These are phyloP conservation scores for Morus bassanus DNA, from an alignment of 2,797 vertebrate species.

Conservation along the genomic window DNA sequence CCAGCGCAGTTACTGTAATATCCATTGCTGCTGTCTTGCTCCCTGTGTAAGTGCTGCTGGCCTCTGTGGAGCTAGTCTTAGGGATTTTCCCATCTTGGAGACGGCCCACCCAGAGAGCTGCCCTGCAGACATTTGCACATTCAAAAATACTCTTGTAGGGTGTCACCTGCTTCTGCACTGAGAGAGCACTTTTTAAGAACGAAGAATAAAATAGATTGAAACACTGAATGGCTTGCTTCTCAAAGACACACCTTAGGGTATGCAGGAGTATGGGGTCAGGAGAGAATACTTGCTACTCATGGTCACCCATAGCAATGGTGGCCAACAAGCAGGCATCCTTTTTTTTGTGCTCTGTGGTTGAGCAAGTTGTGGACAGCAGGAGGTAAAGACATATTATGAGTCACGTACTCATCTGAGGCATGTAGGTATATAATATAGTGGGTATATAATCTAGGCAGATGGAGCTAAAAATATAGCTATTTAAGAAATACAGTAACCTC, in stretches of 20 bases:
- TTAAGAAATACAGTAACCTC: neutral
- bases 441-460: neutral
- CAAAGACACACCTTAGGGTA: neutral
- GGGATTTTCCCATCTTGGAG: slow-evolving; percentile 23
- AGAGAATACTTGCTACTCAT: rapidly evolving
- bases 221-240: neutral
- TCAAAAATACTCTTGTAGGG: neutral
- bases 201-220: neutral
- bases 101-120: slow-evolving; percentile 18
- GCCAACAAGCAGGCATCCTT: neutral
- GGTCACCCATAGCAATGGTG: neutral
- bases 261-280: neutral
- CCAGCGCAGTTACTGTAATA: slow-evolving; percentile 46
- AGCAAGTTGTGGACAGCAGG: neutral
- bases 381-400: neutral
- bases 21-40: slow-evolving; percentile 57
- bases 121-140: neutral
- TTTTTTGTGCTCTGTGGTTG: neutral
- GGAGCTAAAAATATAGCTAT: neutral
- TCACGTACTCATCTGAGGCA: neutral
- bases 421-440: neutral
- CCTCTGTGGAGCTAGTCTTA: slow-evolving; percentile 14
- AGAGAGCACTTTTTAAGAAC: neutral
- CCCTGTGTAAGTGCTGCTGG: slow-evolving; percentile 2
- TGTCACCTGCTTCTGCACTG: neutral